phyloP scores from a whole-genome alignment of 2,888 invertebrate genomes.

The Chironomus riparius region DNA sequence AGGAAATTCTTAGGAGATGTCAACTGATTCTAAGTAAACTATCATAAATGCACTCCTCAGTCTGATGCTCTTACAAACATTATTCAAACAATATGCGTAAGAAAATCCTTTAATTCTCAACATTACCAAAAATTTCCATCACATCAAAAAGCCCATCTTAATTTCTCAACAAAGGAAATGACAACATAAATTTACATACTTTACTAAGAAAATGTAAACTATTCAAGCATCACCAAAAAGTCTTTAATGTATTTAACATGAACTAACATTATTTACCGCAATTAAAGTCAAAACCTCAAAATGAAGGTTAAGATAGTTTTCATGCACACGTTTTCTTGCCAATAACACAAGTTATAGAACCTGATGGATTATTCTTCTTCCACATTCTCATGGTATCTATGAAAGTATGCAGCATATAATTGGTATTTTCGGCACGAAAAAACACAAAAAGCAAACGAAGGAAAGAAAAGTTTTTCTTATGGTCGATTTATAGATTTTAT shows the following conservation, averaged over 20 bases:
- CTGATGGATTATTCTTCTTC: neutral
- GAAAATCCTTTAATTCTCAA: no score
- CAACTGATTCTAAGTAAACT: no score
- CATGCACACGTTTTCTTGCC: neutral
- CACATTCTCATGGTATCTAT: neutral
- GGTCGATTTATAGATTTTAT: neutral
- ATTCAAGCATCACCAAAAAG: no score
- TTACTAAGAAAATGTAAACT: no score
- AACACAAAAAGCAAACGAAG: neutral
- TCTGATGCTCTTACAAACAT: no score
- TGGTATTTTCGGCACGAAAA: neutral
- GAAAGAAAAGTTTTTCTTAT: constrained; percentile 8
- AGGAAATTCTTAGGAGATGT: no score
- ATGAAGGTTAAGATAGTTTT: constrained; percentile 25
- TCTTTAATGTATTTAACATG: neutral
- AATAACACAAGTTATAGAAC: neutral
- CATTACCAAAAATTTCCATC: no score
- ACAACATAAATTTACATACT: no score
- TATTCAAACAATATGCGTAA: no score
- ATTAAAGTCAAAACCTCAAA: constrained; percentile 22
- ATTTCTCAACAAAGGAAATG: no score
- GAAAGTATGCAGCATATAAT: constrained; percentile 13
- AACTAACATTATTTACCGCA: constrained; percentile 1
- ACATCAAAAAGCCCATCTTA: no score
- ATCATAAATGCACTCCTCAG: no score